Conservation (phyloP, 2,797 vertebrate genomes). For the Peromyscus aztecus region DNA sequence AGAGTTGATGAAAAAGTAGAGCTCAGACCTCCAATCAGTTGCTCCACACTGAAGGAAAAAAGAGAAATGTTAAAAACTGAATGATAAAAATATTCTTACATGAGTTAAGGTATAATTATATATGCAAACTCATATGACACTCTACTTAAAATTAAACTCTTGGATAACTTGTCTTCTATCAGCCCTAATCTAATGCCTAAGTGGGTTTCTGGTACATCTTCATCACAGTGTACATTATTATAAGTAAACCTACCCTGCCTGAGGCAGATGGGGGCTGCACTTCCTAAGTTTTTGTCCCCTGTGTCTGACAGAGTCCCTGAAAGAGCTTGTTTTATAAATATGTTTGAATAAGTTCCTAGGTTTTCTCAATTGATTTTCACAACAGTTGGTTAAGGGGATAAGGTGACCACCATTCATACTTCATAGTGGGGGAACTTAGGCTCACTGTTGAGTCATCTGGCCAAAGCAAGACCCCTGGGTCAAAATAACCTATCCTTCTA, state of each 20-base stretch:
- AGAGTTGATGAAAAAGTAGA: constrained; percentile 33
- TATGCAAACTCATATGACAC: not conserved
- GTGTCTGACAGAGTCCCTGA: not conserved
- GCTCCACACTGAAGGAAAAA: not conserved
- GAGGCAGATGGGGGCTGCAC: not conserved
- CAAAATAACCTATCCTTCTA: not conserved
- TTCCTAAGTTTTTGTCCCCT: not conserved
- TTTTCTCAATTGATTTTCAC: constrained; percentile 21
- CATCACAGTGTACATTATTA: not conserved
- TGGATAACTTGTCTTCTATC: not conserved
- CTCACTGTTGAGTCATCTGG: not conserved
- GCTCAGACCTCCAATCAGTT: not conserved
- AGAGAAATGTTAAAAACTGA: not conserved
- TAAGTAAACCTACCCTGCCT: not conserved
- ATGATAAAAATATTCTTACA: not conserved
- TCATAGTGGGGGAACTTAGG: not conserved
- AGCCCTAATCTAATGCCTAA: not conserved
- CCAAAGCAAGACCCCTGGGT: not conserved
- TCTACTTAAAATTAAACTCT: constrained; percentile 8
- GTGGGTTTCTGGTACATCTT: not conserved
- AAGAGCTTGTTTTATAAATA: not conserved
- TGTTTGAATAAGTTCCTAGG: not conserved
- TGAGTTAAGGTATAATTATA: not conserved
- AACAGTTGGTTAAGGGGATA: not conserved
- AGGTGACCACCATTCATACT: not conserved